Conservation (phyloP, 1,140 invertebrate species). For the Drosophila watanabei region DNA sequence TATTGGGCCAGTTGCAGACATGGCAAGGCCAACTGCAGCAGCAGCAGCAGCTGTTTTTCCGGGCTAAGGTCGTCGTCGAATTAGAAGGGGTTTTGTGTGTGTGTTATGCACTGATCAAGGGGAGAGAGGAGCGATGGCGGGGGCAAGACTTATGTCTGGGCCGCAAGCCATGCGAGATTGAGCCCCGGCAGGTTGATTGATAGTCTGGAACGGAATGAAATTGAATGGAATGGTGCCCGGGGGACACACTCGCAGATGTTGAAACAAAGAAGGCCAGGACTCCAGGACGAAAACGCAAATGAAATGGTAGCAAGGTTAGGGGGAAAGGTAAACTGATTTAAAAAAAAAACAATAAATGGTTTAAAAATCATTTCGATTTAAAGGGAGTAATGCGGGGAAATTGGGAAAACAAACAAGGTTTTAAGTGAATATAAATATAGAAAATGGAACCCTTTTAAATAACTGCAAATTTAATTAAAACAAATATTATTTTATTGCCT, state of each 20-base stretch:
- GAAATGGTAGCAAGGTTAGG: background rate
- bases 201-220: constrained; percentile 44
- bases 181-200: constrained; percentile 42
- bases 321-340: background rate
- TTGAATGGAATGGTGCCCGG: constrained; percentile 45
- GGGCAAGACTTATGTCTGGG: constrained; percentile 39
- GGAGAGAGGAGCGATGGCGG: background rate
- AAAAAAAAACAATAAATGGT: background rate
- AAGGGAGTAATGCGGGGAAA: background rate
- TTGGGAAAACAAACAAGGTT: background rate
- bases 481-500: too few relatives aligned
- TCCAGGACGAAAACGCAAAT: background rate
- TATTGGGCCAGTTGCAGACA: constrained; percentile 47
- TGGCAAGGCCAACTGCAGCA: constrained; percentile 35
- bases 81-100: background rate
- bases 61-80: constrained; percentile 6
- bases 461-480: background rate
- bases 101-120: constrained; percentile 16
- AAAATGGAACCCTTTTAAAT: background rate
- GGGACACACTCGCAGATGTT: constrained; percentile 15
- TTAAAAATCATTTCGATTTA: background rate
- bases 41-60: constrained; percentile 29
- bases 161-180: constrained; percentile 28
- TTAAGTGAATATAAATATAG: background rate
- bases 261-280: constrained; percentile 19